Conservation (phyloP, 2,797 vertebrate genomes). For the Falco rusticolus region DNA sequence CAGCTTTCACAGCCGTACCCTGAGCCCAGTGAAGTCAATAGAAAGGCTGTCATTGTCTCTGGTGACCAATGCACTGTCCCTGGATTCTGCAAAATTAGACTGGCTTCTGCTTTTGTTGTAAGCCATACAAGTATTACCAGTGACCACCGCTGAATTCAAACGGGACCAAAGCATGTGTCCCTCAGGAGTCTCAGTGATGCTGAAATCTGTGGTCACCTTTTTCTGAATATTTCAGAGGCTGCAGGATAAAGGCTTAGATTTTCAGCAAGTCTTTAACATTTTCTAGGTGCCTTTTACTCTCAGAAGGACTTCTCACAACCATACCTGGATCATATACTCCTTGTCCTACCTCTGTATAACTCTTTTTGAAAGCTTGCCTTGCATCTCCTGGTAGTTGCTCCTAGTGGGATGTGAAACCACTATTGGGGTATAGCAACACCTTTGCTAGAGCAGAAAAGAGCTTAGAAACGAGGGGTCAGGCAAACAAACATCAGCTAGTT, state of each 20-base stretch:
- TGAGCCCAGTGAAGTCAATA: constrained; percentile 50
- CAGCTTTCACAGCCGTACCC: constrained; percentile 48
- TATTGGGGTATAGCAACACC: rapidly evolving
- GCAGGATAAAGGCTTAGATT: neutral
- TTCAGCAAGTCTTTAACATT: neutral
- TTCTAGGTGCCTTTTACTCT: neutral
- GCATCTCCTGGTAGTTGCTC: neutral
- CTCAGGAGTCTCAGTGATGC: neutral
- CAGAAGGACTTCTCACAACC: neutral
- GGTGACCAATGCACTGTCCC: constrained; percentile 34
- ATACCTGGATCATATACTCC: neutral
- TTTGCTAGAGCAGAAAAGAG: neutral
- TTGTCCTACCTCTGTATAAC: neutral
- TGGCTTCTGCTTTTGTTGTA: constrained; percentile 56
- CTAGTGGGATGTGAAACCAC: neutral
- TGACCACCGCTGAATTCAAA: neutral
- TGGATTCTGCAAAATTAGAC: constrained; percentile 49
- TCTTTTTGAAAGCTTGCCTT: neutral
- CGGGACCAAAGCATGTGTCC: rapidly evolving
- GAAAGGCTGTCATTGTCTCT: constrained; percentile 65
- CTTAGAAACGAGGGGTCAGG: neutral
- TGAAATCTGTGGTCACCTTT: neutral
- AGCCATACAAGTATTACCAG: constrained; percentile 35
- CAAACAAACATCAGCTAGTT: neutral
- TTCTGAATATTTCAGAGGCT: neutral